These are phyloP conservation scores for Pocillopora verrucosa DNA, from an alignment of 64 coral and sea anemone genomes.

Conservation along the genomic window DNA sequence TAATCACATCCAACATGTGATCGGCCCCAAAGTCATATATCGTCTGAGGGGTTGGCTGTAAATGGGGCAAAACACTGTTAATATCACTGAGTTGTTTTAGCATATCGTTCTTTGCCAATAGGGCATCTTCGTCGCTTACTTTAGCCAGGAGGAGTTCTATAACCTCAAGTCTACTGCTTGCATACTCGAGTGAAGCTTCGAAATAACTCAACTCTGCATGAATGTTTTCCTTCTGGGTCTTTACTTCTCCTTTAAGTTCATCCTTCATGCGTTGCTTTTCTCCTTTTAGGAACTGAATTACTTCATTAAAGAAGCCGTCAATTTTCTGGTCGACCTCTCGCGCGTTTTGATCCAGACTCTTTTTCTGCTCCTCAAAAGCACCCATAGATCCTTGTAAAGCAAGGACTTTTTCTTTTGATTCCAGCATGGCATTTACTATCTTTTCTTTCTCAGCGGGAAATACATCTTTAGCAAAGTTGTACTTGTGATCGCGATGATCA, in stretches of 20 bases:
- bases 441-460: constrained; percentile 2
- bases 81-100: too few relatives aligned
- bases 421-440: not conserved
- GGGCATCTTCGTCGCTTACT: too few relatives aligned
- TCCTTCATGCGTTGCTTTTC: constrained; percentile 10
- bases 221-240: too few relatives aligned
- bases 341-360: not conserved
- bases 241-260: not conserved
- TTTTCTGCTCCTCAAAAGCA: not conserved
- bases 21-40: too few relatives aligned
- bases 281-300: constrained; percentile 25
- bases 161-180: too few relatives aligned
- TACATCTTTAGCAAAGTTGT: not conserved
- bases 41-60: too few relatives aligned
- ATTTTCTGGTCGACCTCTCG: not conserved
- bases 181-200: too few relatives aligned
- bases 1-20: too few relatives aligned
- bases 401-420: not conserved
- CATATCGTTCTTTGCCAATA: too few relatives aligned
- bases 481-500: constrained; percentile 32
- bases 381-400: not conserved
- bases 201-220: too few relatives aligned
- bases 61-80: too few relatives aligned
- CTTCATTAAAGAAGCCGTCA: constrained; percentile 25
- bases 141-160: too few relatives aligned